phyloP scores from a whole-genome alignment of 2,888 invertebrate genomes.

The Halictus ligatus region DNA sequence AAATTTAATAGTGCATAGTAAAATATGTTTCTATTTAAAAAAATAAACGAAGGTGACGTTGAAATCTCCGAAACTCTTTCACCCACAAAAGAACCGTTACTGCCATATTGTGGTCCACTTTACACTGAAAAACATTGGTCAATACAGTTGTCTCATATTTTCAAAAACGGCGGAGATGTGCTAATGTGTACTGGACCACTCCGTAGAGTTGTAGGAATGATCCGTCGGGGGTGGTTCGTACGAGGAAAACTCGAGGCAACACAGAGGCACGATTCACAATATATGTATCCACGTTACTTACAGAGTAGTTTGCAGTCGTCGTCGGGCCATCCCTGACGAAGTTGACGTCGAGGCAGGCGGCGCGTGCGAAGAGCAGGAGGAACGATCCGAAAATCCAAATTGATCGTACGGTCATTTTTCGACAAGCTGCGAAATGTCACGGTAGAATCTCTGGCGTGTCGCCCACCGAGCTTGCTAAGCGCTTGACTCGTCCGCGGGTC shows the following conservation, averaged over 20 bases:
- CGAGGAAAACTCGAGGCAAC: neutral
- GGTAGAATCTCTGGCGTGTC: constrained; percentile 23
- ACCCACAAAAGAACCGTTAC: too few relatives aligned
- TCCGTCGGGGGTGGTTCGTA: neutral
- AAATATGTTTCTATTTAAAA: too few relatives aligned
- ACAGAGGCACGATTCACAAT: neutral
- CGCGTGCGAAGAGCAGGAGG: constrained; percentile 13
- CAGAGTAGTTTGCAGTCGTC: constrained; percentile 1
- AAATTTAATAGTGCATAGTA: too few relatives aligned
- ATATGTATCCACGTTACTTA: constrained; percentile 28
- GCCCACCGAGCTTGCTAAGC: constrained; percentile 29
- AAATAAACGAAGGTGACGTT: too few relatives aligned
- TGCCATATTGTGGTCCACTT: too few relatives aligned
- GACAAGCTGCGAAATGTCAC: constrained; percentile 19
- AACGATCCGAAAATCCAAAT: constrained; percentile 37
- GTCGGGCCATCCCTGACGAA: constrained; percentile 4
- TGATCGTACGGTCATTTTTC: constrained; percentile 52
- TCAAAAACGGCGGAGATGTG: too few relatives aligned
- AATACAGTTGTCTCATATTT: too few relatives aligned
- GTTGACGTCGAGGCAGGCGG: constrained; percentile 25
- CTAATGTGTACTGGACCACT: too few relatives aligned
- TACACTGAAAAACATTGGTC: too few relatives aligned
- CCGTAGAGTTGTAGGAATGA: neutral
- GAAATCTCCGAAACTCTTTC: too few relatives aligned
- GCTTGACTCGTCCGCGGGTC: constrained; percentile 34